Base-by-base conservation (phyloP, 2,888 invertebrate genomes). In the Chydorus sphaericus region DNA sequence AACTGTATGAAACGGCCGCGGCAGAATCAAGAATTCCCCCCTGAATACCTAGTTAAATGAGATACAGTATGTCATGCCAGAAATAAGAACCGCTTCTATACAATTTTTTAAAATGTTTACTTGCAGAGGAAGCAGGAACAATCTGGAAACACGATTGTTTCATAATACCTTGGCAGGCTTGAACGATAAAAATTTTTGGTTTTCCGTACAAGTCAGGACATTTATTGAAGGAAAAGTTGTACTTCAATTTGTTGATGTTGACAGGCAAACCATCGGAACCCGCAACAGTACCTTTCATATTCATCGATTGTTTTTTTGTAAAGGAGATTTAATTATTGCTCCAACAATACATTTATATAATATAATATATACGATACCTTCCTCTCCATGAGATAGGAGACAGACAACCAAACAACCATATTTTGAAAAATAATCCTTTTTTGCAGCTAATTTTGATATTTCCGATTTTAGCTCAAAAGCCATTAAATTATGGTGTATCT, bases 131-230 rank as follows among this genome's bases (percentile, higher is more conserved):
- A n/a, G n/a, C n/a, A n/a, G n/a, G n/a, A n/a, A n/a, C n/a, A n/a
- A n/a, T n/a, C n/a, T n/a, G n/a, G n/a, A n/a, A n/a, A n/a, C n/a
- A n/a, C n/a, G n/a, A n/a, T n/a, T n/a, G n/a, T n/a, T n/a, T n/a
- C n/a, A n/a, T n/a, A n/a, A n/a, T n/a, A 14, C 44, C 44, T n/a
- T 44, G 44, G 44, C 44, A 44, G 14, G 44, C 23, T 44, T 44
- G 44, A 4, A 44, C 44, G 20, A 44, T 2, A 14, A 44, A 44
- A 28, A 44, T 44, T 44, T 44, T 44, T 4, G 44, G 44, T 44
- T 44, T 44, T 5, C 44, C 44, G 26, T 44, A 44, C 20, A 44
- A 28, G 26, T n/a, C 28, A 20, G 44, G 44, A 23, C 44, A 44
- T 6, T 26, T 26, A n/a, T 44, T 23, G 26, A 26, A 44, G 3